A percentile compares a stretch with the other conserved stretches of the same genome.
Conservation (phyloP, 2,797 vertebrate genomes). For the Tolypeutes matacus region DNA sequence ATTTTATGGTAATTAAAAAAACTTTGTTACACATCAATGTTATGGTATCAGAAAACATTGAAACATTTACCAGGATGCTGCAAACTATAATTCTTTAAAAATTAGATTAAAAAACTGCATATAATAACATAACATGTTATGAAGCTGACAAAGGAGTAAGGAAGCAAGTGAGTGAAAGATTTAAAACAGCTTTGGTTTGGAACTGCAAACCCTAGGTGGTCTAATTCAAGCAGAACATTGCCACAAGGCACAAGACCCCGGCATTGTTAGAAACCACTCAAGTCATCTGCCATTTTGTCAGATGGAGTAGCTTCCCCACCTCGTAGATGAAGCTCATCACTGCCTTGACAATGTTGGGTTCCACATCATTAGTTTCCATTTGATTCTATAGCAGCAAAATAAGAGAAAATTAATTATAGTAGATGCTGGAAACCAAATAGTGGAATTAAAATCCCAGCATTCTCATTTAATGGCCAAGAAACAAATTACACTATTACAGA, state of each 20-base stretch:
- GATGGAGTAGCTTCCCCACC: constrained; percentile 89
- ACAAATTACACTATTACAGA: constrained; percentile 90
- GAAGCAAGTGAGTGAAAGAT: constrained; percentile 76
- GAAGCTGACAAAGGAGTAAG: constrained; percentile 70
- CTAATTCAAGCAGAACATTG: constrained; percentile 88
- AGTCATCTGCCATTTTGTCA: constrained; percentile 91
- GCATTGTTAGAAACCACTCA: constrained; percentile 84
- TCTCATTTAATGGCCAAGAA: constrained; percentile 91
- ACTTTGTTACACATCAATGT: not conserved
- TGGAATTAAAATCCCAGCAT: constrained; percentile 93
- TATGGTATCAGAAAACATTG: not conserved
- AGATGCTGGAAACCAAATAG: constrained; percentile 91
- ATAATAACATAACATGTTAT: constrained; percentile 70
- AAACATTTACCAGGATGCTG: not conserved
- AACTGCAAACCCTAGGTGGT: constrained; percentile 86
- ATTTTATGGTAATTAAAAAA: constrained; percentile 16
- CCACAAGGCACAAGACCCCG: constrained; percentile 86
- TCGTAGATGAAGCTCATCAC: constrained; percentile 91
- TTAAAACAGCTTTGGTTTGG: constrained; percentile 84
- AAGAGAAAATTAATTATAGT: constrained; percentile 94
- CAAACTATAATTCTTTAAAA: constrained; percentile 67
- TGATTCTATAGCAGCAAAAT: constrained; percentile 90
- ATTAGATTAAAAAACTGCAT: constrained; percentile 73
- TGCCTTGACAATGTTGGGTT: constrained; percentile 90
- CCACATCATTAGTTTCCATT: constrained; percentile 92